Conservation (phyloP, 2,113 vertebrate genomes). For the Ophthalmolycus amberensis region DNA sequence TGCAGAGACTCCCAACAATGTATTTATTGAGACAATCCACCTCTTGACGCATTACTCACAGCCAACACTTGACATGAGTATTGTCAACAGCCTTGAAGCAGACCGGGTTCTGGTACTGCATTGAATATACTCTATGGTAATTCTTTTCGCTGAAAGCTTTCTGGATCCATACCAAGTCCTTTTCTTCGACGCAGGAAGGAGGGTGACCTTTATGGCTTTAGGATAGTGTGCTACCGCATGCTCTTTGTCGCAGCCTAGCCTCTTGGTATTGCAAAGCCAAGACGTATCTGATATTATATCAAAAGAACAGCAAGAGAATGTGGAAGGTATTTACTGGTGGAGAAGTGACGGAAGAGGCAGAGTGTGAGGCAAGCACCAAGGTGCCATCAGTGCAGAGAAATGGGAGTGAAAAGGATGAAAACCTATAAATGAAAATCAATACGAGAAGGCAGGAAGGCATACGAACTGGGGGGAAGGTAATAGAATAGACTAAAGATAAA, state of each 20-base stretch:
- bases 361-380: conserved; percentile 77
- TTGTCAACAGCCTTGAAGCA: conserved; percentile 46
- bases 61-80: conserved; percentile 42
- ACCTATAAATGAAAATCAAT: conserved; percentile 88
- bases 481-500: conserved; percentile 85
- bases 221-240: conserved; percentile 50
- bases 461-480: conserved; percentile 75
- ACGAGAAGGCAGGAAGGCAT: conserved; percentile 83
- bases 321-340: conserved; percentile 59
- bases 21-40: conserved; percentile 48
- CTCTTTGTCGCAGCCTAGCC: conserved; percentile 60
- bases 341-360: conserved; percentile 67
- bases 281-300: conserved; percentile 66
- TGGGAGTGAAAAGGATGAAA: conserved; percentile 86
- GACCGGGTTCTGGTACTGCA: conserved; percentile 14
- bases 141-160: conserved; percentile 56
- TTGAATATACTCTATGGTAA: conserved; percentile 50
- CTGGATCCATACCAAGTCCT: conserved; percentile 62
- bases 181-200: conserved; percentile 43
- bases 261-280: conserved; percentile 51
- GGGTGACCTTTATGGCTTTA: conserved; percentile 68
- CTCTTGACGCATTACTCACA: conserved; percentile 51
- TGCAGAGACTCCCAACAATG: conserved; percentile 23
- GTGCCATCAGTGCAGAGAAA: conserved; percentile 81
- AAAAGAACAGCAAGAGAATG: conserved; percentile 68